phyloP scores from a whole-genome alignment of 2,888 invertebrate genomes.

The Gymnocheta viridis region DNA sequence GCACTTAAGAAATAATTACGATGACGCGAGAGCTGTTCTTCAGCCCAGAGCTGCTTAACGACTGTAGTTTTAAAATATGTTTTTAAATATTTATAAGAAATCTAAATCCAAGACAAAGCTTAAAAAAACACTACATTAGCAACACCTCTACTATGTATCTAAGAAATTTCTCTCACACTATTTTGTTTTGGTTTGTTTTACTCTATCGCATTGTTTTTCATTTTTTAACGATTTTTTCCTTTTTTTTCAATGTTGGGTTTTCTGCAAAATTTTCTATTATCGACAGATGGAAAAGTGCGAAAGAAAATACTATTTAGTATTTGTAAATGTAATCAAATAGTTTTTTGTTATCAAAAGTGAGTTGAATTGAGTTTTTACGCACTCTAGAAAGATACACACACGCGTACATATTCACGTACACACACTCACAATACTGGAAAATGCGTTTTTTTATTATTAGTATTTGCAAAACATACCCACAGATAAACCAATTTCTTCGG shows the following conservation, averaged over 20 bases:
- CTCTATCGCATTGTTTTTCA: constrained; percentile 15
- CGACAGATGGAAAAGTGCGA: constrained; percentile 10
- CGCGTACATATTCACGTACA: background rate
- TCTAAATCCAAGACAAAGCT: background rate
- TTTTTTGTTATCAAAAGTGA: background rate
- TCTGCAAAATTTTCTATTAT: constrained; percentile 36
- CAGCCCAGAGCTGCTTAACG: too few species aligned
- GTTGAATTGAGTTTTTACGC: constrained; percentile 27
- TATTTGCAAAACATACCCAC: constrained; percentile 78
- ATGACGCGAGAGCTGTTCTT: too few species aligned
- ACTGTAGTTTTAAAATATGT: too few species aligned
- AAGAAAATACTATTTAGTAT: constrained; percentile 8
- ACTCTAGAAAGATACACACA: background rate
- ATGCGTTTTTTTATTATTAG: background rate
- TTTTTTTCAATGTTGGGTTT: constrained; percentile 26
- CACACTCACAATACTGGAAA: background rate
- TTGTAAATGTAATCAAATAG: constrained; percentile 15
- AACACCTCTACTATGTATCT: constrained; percentile 40
- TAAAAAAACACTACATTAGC: background rate
- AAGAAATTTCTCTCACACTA: constrained; percentile 39
- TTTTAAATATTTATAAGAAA: background rate
- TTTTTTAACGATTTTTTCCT: constrained; percentile 50
- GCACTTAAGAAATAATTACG: too few species aligned
- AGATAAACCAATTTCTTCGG: constrained; percentile 81
- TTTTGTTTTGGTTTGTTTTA: constrained; percentile 46